phyloP scores from a whole-genome alignment of 2,888 invertebrate species.

The Macropis europaea region DNA sequence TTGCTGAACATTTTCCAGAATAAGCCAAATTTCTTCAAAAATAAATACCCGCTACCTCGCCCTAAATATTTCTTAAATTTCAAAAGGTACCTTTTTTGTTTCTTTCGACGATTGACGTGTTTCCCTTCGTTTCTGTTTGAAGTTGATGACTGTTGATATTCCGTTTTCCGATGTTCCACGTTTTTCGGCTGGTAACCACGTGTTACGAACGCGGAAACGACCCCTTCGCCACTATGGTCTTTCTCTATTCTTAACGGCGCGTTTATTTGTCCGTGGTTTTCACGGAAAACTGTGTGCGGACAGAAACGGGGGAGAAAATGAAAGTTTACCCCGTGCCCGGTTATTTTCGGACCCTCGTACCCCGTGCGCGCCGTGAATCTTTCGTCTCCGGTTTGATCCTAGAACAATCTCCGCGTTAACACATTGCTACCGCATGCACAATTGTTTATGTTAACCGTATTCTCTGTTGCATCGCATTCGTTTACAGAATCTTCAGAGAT shows the following conservation, averaged over 20 bases:
- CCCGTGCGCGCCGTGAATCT: constrained; percentile 3
- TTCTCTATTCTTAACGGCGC: constrained; percentile 54
- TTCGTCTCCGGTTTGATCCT: background rate
- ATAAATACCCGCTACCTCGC: no score
- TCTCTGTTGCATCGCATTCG: no score
- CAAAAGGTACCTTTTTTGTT: no score
- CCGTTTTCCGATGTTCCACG: no score
- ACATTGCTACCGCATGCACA: no score
- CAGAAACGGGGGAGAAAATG: constrained; percentile 33
- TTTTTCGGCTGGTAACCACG: constrained; percentile 30
- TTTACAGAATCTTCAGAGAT: no score
- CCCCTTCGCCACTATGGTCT: constrained; percentile 30
- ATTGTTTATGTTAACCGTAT: no score
- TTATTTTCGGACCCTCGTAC: constrained; percentile 36
- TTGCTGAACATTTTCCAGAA: no score
- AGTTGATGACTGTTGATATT: no score
- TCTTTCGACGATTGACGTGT: no score
- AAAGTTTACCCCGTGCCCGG: constrained; percentile 37
- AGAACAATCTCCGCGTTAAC: background rate
- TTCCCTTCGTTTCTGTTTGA: background rate
- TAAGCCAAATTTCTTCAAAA: no score
- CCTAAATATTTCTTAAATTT: no score
- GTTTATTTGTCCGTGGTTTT: constrained; percentile 52
- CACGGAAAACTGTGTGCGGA: constrained; percentile 28
- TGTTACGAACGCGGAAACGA: constrained; percentile 47